A percentile compares a stretch with the other conserved stretches of the same genome.
phyloP scores from a whole-genome alignment of 2,113 vertebrate species.

The Athene cunicularia region DNA sequence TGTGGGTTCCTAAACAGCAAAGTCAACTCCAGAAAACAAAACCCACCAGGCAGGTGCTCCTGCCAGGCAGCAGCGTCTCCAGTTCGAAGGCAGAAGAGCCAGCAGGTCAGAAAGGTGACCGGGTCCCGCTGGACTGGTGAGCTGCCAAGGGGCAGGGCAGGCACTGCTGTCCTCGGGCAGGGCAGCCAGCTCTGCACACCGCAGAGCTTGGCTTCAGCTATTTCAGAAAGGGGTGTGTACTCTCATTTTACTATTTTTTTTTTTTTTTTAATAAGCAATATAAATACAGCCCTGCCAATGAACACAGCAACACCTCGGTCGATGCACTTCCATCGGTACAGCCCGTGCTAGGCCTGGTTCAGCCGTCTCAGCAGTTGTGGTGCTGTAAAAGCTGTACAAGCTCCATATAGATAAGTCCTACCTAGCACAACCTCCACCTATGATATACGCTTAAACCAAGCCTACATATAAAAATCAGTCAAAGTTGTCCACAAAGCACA shows the following conservation, averaged over 20 bases:
- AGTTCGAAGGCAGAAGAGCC: not conserved
- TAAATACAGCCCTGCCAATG: not conserved
- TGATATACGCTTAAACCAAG: rapidly evolving
- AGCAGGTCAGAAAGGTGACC: not conserved
- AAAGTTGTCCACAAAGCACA: not conserved
- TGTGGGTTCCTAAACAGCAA: not conserved
- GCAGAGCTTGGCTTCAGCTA: not conserved
- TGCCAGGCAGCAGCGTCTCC: not conserved
- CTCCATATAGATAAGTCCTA: not conserved
- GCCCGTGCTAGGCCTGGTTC: rapidly evolving
- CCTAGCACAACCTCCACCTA: not conserved
- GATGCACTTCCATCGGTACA: rapidly evolving
- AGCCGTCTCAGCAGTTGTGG: rapidly evolving
- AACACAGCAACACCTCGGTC: not conserved
- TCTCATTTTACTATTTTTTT: not conserved
- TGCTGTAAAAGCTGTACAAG: not conserved
- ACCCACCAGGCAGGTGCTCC: not conserved
- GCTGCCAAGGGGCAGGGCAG: not conserved
- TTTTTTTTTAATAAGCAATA: not conserved
- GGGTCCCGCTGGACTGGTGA: rapidly evolving
- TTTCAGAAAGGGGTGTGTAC: not conserved
- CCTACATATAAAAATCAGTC: too few species aligned
- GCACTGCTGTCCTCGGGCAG: not conserved
- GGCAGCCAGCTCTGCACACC: not conserved
- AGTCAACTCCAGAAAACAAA: not conserved